A percentile compares a stretch with the other conserved stretches of the same genome.
Conservation (phyloP, 1,140 invertebrate genomes). For the Zaprionus lachaisei region DNA sequence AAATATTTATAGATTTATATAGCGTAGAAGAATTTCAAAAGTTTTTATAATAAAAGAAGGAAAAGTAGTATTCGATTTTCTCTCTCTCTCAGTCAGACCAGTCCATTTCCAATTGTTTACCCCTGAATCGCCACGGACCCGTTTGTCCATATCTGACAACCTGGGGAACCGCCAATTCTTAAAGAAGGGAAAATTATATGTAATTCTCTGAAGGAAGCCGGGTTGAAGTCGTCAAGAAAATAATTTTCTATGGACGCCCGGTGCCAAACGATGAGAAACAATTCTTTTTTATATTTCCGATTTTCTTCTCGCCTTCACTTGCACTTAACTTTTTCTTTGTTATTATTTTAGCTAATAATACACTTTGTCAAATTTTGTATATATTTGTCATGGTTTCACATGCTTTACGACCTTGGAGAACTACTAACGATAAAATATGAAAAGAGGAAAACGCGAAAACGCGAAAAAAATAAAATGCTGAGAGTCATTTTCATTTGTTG, state of each 20-base stretch:
- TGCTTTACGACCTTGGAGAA: conserved; percentile 40
- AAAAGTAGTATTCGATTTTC: no score
- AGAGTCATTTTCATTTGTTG: conserved; percentile 79
- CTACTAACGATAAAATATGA: conserved; percentile 23
- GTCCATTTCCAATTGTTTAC: not conserved
- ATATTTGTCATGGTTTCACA: conserved; percentile 32
- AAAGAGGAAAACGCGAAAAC: conserved; percentile 11
- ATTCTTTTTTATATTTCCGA: not conserved
- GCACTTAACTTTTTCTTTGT: conserved; percentile 3
- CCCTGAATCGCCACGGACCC: conserved; percentile 43
- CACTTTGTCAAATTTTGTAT: conserved; percentile 15
- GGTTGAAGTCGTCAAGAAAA: conserved; percentile 33
- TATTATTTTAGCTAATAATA: conserved; percentile 9
- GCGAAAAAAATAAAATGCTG: conserved; percentile 12
- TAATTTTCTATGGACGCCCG: conserved; percentile 37
- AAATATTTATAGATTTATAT: no score
- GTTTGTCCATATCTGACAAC: conserved; percentile 25
- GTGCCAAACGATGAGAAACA: conserved; percentile 42
- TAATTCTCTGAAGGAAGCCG: conserved; percentile 48
- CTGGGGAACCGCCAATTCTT: conserved; percentile 40
- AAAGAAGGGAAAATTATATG: conserved; percentile 31
- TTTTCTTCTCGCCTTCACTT: not conserved
- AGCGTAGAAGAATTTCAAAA: no score
- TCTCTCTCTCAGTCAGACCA: no score
- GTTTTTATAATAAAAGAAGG: no score